phyloP scores from a whole-genome alignment of 2,113 vertebrate genomes.

The Prochilodus magdalenae region DNA sequence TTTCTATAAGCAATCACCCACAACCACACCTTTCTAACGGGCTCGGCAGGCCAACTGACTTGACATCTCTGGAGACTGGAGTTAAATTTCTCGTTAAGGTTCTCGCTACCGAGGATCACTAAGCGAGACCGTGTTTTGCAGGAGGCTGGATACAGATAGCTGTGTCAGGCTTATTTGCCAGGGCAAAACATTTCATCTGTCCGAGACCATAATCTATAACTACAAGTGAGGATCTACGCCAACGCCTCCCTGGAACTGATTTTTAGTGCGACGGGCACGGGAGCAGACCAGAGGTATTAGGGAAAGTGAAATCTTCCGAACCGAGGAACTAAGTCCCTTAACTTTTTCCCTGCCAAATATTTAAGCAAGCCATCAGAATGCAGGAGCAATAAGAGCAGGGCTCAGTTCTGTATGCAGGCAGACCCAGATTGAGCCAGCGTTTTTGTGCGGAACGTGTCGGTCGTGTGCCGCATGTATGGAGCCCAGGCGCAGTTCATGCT shows the following conservation, averaged over 20 bases:
- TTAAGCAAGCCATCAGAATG: constrained; percentile 29
- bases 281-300: constrained; percentile 37
- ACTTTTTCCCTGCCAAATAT: constrained; percentile 12
- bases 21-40: no score
- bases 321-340: constrained; percentile 21
- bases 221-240: constrained; percentile 36
- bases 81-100: no score
- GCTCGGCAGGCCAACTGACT: no score
- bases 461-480: constrained; percentile 4
- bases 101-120: background rate
- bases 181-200: constrained; percentile 24
- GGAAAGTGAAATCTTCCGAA: constrained; percentile 26
- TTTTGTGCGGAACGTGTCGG: background rate
- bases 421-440: background rate
- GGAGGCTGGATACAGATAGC: constrained; percentile 29
- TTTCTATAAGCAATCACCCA: background rate
- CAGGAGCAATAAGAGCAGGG: background rate
- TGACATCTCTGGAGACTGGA: background rate
- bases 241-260: constrained; percentile 38
- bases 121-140: background rate
- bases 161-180: constrained; percentile 29
- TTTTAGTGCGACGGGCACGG: constrained; percentile 32
- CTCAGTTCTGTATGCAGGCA: background rate
- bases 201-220: constrained; percentile 22
- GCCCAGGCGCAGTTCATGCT: constrained; percentile 24